Conservation (phyloP, 2,888 invertebrate species). For the Agonum fuliginosum region DNA sequence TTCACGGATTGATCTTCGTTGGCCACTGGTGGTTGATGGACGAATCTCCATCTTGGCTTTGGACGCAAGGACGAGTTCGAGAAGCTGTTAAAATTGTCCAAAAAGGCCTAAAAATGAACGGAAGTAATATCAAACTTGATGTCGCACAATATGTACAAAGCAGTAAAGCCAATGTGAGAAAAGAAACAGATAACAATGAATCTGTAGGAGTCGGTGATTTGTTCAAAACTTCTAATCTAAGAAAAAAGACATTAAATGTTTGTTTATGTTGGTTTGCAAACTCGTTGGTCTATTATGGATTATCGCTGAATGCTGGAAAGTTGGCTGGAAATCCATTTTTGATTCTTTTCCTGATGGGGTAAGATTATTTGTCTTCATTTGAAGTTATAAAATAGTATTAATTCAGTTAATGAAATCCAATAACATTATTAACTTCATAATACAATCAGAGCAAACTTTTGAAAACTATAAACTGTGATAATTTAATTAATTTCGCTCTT, state of each 20-base stretch:
- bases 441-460: too few relatives aligned
- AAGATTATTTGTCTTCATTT: not conserved
- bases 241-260: slow-evolving; percentile 86
- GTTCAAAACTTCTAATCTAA: slow-evolving; percentile 86
- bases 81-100: slow-evolving; percentile 85
- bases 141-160: slow-evolving; percentile 80
- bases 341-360: slow-evolving; percentile 82
- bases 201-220: slow-evolving; percentile 81
- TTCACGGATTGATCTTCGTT: slow-evolving; percentile 83
- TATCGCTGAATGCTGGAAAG: slow-evolving; percentile 87
- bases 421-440: too few relatives aligned
- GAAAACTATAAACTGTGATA: too few relatives aligned
- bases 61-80: slow-evolving; percentile 85
- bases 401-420: too few relatives aligned
- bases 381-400: not conserved
- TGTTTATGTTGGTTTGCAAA: slow-evolving; percentile 93
- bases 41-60: slow-evolving; percentile 91
- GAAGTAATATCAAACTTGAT: slow-evolving; percentile 78
- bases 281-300: slow-evolving; percentile 89
- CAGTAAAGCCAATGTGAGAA: slow-evolving; percentile 73
- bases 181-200: slow-evolving; percentile 68
- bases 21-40: slow-evolving; percentile 93
- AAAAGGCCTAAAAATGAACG: slow-evolving; percentile 85
- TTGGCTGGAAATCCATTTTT: slow-evolving; percentile 89
- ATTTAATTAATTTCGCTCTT: too few relatives aligned